Evolutionary conservation across 2,113 vertebrate species (phyloP), one percentile per base, ranked within the genome.

Genomic region (Electrona antarctica): DNA sequence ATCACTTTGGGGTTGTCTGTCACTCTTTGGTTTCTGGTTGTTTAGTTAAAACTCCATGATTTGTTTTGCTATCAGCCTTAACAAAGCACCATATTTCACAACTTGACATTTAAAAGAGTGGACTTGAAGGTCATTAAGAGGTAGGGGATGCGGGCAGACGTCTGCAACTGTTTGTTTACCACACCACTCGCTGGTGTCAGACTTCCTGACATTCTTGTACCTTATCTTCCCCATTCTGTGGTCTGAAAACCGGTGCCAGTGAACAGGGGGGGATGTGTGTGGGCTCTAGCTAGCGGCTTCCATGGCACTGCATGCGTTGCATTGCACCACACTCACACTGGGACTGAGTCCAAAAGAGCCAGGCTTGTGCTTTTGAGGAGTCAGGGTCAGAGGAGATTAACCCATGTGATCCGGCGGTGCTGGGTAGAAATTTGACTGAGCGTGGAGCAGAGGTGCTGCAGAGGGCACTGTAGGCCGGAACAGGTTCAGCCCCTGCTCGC

Each of bases 401-500:
- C 89, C 88, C 80, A 60, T 81, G 85, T 82, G 90, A 89, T 91
- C 87, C 76, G 82, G 75, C 84, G 72, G 83, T 52, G 75, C 77
- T 78, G 78, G 87, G 86, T 21, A 88, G 89, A 94, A 94, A 96
- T 95, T 94, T 95, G 94, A 93, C 91, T 92, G 91, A 88, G 83
- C 78, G 88, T 92, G 93, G 93, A 85, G 82, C 92, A 93, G 82
- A 93, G 94, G 94, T 95, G 95, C 95, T 95, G 93, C 93, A 95
- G 96, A 96, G 96, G 95, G 95, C 95, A 97, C 93, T 93, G 93
- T 94, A 96, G 96, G 93, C 95, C 94, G 94, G 93, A 91, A 92
- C 94, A 96, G 95, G 94, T 97, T 96, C 95, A 95, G 93, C 93
- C 93, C 94, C 93, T 91, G 94, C 95, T 95, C 93, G 94, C 95